phyloP scores from a whole-genome alignment of 2,797 vertebrate species.

The Sarcophilus harrisii region DNA sequence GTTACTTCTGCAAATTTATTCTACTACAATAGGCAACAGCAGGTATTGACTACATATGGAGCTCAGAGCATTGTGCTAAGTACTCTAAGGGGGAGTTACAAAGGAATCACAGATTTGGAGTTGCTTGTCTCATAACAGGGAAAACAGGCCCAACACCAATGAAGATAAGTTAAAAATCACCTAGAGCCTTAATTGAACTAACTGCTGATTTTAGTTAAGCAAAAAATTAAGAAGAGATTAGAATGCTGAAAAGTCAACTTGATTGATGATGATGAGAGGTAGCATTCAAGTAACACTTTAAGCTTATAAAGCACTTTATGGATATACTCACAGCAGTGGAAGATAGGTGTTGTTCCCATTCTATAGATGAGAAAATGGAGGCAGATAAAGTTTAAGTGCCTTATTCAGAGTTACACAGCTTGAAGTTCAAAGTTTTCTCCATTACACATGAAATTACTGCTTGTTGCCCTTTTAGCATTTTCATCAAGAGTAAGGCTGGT shows the following conservation, averaged over 20 bases:
- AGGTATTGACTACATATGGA: constrained; percentile 71
- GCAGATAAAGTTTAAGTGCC: background rate
- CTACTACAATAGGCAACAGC: constrained; percentile 75
- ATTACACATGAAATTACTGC: background rate
- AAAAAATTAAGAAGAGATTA: background rate
- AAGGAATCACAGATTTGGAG: constrained; percentile 39
- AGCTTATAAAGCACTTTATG: background rate
- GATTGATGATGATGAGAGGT: background rate
- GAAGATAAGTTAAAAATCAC: background rate
- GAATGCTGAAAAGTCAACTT: background rate
- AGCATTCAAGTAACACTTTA: background rate
- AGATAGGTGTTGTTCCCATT: background rate
- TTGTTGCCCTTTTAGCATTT: background rate
- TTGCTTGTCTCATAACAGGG: background rate
- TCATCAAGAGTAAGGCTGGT: background rate
- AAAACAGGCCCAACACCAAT: background rate
- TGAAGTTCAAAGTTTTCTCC: background rate
- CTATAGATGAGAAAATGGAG: background rate
- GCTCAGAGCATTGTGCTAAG: constrained; percentile 63
- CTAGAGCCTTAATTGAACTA: background rate
- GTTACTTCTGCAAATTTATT: constrained; percentile 79
- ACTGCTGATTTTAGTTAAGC: background rate
- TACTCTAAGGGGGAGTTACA: constrained; percentile 67
- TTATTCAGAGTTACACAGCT: background rate
- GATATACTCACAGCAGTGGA: background rate